Evolutionary conservation across 2,888 invertebrate genomes (phyloP), one percentile per base, ranked within the genome.

Genomic region (Cryptophagus acutangulus): DNA sequence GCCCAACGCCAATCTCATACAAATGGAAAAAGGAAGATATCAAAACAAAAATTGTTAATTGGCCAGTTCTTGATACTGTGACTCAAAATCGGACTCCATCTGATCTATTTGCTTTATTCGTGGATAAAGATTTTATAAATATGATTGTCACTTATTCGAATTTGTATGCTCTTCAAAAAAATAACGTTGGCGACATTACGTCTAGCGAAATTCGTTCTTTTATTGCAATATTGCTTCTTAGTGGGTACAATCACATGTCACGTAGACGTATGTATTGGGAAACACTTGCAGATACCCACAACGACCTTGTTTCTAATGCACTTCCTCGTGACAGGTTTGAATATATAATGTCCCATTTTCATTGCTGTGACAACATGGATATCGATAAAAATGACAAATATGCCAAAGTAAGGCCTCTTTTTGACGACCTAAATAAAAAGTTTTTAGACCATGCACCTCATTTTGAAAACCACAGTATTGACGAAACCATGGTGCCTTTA

Each of bases 401-500:
- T 37, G 44, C 49, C 2, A 57, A 59, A 49, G 50, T 57, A 13
- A 45, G 52, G 2, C 58, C 58, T 28, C 30, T 59, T 5, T 51
- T 50, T 37, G n/a, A n/a, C n/a, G n/a, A n/a, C n/a, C n/a, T n/a
- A n/a, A n/a, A n/a, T n/a, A n/a, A n/a, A n/a, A n/a, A 46, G 33
- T 58, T 51, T 45, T 14, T 49, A 13, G 45, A 56, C 40, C 50
- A 45, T 50, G 46, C 52, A 40, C 48, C 50, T 30, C 34, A 49
- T 33, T 54, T 52, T 44, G 47, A 59, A 44, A 40, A 54, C 38
- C 52, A 58, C 45, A 55, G 57, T 40, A 41, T 63, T 40, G 65
- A 64, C 49, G 65, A 65, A 44, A 46, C 58, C 2, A 63, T 65
- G 62, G 50, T 62, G 5, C 60, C 63, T 10, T 67, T 67, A 41